These are phyloP conservation scores for Odobenus rosmarus DNA, from an alignment of 2,113 vertebrate genomes.

Conservation along the genomic window DNA sequence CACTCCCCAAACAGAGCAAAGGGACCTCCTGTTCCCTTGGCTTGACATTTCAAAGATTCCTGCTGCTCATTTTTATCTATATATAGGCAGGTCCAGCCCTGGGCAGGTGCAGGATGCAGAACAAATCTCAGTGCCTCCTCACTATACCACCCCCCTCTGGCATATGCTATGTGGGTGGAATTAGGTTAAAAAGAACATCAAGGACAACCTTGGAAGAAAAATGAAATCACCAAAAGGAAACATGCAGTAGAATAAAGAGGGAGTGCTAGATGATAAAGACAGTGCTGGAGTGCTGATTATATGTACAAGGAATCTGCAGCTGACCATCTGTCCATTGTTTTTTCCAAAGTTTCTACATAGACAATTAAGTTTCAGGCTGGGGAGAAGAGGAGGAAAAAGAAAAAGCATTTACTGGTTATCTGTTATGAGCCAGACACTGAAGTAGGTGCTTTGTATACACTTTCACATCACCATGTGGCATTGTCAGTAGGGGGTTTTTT, in stretches of 20 bases:
- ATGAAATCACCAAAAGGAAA: conserved; percentile 50
- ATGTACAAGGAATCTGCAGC: background rate
- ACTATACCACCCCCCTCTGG: background rate
- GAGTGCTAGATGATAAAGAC: background rate
- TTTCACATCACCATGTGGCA: background rate
- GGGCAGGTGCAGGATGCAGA: conserved; percentile 61
- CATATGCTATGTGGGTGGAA: conserved; percentile 65
- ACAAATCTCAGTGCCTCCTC: conserved; percentile 35
- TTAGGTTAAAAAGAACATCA: conserved; percentile 70
- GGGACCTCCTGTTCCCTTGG: background rate
- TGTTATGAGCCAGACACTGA: background rate
- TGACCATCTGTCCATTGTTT: conserved; percentile 64
- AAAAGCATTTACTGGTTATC: background rate
- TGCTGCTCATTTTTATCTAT: conserved; percentile 1
- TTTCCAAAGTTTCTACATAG: conserved; percentile 11
- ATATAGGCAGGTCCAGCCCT: conserved; percentile 39
- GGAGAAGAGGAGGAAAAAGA: background rate
- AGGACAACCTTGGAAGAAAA: conserved; percentile 46
- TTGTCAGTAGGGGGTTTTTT: background rate
- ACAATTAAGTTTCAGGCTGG: conserved; percentile 26
- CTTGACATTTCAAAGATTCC: conserved; percentile 61
- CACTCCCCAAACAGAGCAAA: background rate
- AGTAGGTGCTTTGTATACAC: background rate
- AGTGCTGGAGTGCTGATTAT: background rate
- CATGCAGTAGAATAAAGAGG: background rate